Evolutionary conservation across 2,888 invertebrate species (phyloP).

Genomic region (Diarsia mendica): DNA sequence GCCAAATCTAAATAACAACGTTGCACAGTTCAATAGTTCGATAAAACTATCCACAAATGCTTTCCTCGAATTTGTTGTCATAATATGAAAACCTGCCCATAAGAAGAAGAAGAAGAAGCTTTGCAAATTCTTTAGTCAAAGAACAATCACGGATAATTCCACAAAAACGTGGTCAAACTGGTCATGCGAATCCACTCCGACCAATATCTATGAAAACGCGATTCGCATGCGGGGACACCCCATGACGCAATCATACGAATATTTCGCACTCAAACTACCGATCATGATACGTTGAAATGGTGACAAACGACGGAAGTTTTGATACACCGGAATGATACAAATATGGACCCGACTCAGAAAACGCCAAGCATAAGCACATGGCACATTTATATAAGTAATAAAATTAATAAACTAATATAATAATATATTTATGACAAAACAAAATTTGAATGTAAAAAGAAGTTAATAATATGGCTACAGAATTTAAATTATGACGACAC

Average conservation of each 20-base stretch:
- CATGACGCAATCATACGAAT: constrained; percentile 19
- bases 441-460: no score
- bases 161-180: constrained; percentile 22
- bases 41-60: not conserved
- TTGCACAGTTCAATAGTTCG: no score
- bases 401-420: no score
- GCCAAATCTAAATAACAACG: no score
- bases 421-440: no score
- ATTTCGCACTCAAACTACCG: constrained; percentile 16
- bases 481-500: no score
- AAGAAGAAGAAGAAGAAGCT: not conserved
- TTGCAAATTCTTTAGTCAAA: not conserved
- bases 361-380: not conserved
- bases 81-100: not conserved
- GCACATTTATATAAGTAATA: no score
- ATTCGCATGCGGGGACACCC: constrained; percentile 10
- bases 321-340: constrained; percentile 17
- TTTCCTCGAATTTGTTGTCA: not conserved
- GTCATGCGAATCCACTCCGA: not conserved
- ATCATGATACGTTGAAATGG: constrained; percentile 23
- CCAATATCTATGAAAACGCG: constrained; percentile 16
- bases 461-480: no score
- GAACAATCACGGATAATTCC: not conserved
- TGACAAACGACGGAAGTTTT: constrained; percentile 44
- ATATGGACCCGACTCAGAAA: constrained; percentile 25